Evolutionary conservation across 1,140 invertebrate genomes (phyloP).

Genomic region (Aleiodes sp.): DNA sequence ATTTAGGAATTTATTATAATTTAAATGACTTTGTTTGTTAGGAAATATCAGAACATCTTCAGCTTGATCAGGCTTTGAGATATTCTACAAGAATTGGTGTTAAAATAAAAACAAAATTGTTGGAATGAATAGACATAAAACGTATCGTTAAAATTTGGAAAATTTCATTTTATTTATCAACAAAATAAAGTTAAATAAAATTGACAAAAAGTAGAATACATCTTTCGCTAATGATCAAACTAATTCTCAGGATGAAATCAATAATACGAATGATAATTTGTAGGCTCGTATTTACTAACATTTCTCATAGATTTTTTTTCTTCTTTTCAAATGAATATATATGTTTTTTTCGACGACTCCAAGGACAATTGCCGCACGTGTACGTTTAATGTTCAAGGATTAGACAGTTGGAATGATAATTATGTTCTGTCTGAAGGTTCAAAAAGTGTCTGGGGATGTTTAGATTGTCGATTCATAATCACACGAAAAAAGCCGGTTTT

Average conservation of each 20-base stretch:
- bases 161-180: too few species aligned
- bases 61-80: too few species aligned
- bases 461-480: background rate
- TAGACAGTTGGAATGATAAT: background rate
- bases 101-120: too few species aligned
- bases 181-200: background rate
- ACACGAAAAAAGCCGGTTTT: slow-evolving; percentile 13
- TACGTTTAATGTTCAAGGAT: background rate
- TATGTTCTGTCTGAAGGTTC: background rate
- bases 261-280: background rate
- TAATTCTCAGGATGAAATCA: background rate
- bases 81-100: too few species aligned
- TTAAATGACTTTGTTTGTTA: too few species aligned
- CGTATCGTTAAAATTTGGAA: too few species aligned
- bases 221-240: background rate
- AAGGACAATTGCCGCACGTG: background rate
- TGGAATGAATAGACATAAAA: too few species aligned
- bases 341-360: background rate
- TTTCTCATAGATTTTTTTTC: too few species aligned
- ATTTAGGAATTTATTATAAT: too few species aligned
- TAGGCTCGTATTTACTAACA: background rate
- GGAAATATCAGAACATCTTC: too few species aligned
- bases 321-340: too few species aligned
- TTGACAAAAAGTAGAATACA: background rate
- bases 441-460: background rate